Conservation (phyloP, 2,113 vertebrate species). For the Chinchilla lanigera region DNA sequence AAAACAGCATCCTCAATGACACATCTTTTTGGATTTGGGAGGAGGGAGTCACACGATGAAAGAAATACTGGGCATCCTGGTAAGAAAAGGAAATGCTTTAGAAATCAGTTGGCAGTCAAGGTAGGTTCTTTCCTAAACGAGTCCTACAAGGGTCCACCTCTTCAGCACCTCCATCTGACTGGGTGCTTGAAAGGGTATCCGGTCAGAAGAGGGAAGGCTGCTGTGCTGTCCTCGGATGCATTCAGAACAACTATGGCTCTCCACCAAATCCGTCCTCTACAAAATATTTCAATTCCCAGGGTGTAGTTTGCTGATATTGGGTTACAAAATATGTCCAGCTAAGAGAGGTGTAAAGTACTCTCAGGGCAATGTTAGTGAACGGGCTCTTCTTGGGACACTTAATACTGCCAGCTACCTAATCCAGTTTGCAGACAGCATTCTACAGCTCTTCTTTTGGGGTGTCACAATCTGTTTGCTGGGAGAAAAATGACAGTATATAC, state of each 20-base stretch:
- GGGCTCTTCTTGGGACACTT: background rate
- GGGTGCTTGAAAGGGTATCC: background rate
- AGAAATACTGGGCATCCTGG: constrained; percentile 37
- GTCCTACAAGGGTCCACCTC: background rate
- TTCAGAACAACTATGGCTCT: background rate
- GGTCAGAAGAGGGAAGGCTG: background rate
- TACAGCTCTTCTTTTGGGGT: background rate
- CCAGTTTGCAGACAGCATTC: background rate
- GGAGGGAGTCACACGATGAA: background rate
- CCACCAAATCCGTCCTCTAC: background rate
- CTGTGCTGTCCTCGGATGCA: background rate
- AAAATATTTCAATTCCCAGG: background rate
- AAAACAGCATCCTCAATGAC: background rate
- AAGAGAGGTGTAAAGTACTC: background rate
- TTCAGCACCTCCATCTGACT: background rate
- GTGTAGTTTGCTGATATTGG: background rate
- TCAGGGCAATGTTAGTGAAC: background rate
- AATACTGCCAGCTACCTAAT: background rate
- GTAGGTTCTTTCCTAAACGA: constrained; percentile 2
- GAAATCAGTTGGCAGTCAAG: constrained; percentile 29
- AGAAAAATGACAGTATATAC: background rate
- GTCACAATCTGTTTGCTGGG: constrained; percentile 2
- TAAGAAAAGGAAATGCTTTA: constrained; percentile 35
- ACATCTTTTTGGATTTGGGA: background rate
- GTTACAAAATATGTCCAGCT: background rate